These are phyloP conservation scores for Cantharis flavilabris DNA, from an alignment of 2,888 invertebrate species.

Conservation along the genomic window DNA sequence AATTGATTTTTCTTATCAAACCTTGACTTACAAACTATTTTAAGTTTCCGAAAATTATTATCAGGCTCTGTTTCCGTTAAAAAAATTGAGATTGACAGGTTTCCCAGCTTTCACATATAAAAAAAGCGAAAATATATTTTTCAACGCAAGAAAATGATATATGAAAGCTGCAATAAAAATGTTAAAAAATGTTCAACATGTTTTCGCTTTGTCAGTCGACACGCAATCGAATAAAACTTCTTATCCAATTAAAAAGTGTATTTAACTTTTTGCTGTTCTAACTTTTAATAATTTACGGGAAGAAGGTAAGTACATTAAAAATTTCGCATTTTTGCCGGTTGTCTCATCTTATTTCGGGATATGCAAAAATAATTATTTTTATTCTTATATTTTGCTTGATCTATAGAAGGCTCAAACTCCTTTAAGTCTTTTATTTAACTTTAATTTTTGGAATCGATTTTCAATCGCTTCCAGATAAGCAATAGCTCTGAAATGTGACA, in stretches of 20 bases:
- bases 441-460: too few relatives aligned
- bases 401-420: too few relatives aligned
- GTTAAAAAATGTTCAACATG: background rate
- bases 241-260: background rate
- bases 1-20: background rate
- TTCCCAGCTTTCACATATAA: background rate
- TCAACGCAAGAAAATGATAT: background rate
- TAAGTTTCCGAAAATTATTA: background rate
- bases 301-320: background rate
- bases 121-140: background rate
- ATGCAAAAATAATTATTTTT: background rate
- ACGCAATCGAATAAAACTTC: background rate
- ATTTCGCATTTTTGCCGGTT: background rate
- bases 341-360: background rate
- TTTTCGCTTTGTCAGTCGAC: background rate
- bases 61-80: background rate
- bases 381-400: background rate
- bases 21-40: background rate
- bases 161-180: background rate
- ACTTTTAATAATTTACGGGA: background rate
- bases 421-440: too few relatives aligned
- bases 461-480: too few relatives aligned
- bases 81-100: background rate
- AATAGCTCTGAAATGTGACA: too few relatives aligned
- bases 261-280: background rate